phyloP scores from a whole-genome alignment of 2,888 invertebrate species.

The Apotomis betuletana region DNA sequence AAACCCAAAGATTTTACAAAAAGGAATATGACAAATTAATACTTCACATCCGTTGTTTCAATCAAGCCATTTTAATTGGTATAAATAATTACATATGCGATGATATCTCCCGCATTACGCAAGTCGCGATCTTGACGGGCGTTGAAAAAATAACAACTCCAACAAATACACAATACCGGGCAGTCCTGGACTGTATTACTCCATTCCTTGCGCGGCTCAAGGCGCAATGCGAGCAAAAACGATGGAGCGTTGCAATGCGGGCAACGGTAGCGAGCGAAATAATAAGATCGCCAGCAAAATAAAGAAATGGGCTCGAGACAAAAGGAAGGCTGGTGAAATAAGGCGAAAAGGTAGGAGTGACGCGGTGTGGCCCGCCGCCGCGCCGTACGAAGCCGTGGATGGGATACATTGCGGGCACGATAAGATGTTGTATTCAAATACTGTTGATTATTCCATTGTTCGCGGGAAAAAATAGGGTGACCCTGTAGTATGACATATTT shows the following conservation, averaged over 20 bases:
- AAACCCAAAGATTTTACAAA: slow-evolving; percentile 4
- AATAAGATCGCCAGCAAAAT: slow-evolving; percentile 83
- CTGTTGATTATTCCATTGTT: slow-evolving; percentile 27
- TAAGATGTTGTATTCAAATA: slow-evolving; percentile 20
- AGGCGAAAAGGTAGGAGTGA: slow-evolving; percentile 82
- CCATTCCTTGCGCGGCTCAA: slow-evolving; percentile 74
- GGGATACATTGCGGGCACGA: slow-evolving; percentile 43
- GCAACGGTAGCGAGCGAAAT: slow-evolving; percentile 83
- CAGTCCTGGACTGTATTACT: slow-evolving; percentile 77
- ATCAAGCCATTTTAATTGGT: slow-evolving; percentile 61
- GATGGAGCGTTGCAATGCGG: slow-evolving; percentile 72
- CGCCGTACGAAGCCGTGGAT: slow-evolving; percentile 53
- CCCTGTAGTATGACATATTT: background rate
- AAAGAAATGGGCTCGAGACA: slow-evolving; percentile 80
- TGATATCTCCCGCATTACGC: slow-evolving; percentile 64
- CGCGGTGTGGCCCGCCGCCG: slow-evolving; percentile 80
- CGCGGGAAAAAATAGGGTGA: slow-evolving; percentile 20
- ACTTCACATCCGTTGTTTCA: slow-evolving; percentile 54
- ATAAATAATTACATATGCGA: slow-evolving; percentile 59
- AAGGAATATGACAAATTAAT: slow-evolving; percentile 50
- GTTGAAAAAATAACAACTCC: slow-evolving; percentile 65
- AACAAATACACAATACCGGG: slow-evolving; percentile 78
- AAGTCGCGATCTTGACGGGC: slow-evolving; percentile 63
- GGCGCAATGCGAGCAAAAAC: slow-evolving; percentile 71
- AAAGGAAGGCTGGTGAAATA: slow-evolving; percentile 80